Percentiles rank a stretch among this genome's conserved stretches.
phyloP scores from a whole-genome alignment of 1,140 invertebrate species.

The Venturia canescens region DNA sequence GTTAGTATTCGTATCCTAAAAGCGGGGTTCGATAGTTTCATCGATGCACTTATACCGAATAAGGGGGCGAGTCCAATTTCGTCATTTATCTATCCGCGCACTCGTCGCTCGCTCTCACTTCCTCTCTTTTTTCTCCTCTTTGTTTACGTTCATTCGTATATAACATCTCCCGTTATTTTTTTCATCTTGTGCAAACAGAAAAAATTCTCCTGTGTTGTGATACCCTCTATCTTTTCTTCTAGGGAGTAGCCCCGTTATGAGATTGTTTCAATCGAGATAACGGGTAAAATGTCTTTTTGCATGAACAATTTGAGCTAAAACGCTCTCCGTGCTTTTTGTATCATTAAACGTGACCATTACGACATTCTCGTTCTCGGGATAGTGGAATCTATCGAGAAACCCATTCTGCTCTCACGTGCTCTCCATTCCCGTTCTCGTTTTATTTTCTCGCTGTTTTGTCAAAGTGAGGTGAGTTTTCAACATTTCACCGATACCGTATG shows the following conservation, averaged over 20 bases:
- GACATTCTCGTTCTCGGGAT: not conserved
- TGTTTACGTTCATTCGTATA: no score
- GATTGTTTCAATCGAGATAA: slow-evolving; percentile 9
- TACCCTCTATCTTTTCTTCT: not conserved
- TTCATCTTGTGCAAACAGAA: no score
- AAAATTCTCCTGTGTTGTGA: no score
- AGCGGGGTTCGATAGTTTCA: no score
- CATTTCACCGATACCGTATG: no score
- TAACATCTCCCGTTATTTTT: no score
- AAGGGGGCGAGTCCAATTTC: not conserved
- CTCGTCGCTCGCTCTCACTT: not conserved
- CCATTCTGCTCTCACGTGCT: not conserved
- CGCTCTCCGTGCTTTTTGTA: not conserved
- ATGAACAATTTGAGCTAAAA: not conserved
- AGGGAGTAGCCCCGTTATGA: not conserved
- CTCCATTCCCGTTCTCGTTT: not conserved
- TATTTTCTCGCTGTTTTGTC: not conserved
- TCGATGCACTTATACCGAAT: no score
- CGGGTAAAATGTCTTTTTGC: not conserved
- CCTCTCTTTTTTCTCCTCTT: not conserved
- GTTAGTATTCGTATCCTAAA: no score
- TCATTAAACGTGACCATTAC: not conserved
- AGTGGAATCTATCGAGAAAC: not conserved
- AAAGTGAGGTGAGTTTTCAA: no score
- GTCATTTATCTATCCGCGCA: not conserved